phyloP scores from a whole-genome alignment of 2,113 vertebrate genomes.

The Notarius quadriscutis region DNA sequence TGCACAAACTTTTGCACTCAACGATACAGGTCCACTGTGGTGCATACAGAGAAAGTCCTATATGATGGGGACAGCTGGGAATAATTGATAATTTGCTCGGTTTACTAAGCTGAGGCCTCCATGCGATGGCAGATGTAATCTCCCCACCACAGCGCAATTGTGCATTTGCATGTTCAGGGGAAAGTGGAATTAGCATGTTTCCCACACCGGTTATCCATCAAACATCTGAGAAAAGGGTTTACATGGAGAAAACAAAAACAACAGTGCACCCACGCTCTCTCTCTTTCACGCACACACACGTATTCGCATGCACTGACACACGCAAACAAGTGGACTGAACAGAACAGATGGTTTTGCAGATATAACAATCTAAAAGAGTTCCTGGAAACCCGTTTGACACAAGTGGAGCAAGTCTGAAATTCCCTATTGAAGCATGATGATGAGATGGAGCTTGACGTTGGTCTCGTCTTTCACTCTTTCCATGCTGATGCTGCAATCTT shows the following conservation, averaged over 20 bases:
- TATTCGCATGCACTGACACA: constrained; percentile 46
- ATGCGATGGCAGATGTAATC: constrained; percentile 11
- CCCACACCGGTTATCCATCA: constrained; percentile 66
- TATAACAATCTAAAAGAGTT: constrained; percentile 61
- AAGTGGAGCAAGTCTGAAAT: constrained; percentile 59
- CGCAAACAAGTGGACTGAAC: constrained; percentile 42
- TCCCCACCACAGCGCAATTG: neutral
- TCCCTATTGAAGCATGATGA: constrained; percentile 68
- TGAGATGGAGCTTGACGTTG: constrained; percentile 56
- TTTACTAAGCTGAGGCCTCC: neutral
- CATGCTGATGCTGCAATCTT: constrained; percentile 39
- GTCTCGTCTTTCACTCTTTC: constrained; percentile 56
- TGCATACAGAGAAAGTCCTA: neutral
- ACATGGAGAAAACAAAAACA: constrained; percentile 50
- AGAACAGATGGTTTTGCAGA: constrained; percentile 62
- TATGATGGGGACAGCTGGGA: neutral
- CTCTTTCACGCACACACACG: constrained; percentile 18
- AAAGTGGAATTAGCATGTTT: constrained; percentile 38
- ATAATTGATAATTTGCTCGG: constrained; percentile 25
- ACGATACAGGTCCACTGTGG: neutral
- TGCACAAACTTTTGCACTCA: neutral
- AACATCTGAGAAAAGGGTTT: constrained; percentile 51
- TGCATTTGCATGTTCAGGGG: constrained; percentile 39
- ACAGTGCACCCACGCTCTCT: constrained; percentile 43
- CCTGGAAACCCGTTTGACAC: constrained; percentile 63